Base-by-base conservation (phyloP, 1,140 invertebrate species). In the silkworm (Bombyx mori) region DNA sequence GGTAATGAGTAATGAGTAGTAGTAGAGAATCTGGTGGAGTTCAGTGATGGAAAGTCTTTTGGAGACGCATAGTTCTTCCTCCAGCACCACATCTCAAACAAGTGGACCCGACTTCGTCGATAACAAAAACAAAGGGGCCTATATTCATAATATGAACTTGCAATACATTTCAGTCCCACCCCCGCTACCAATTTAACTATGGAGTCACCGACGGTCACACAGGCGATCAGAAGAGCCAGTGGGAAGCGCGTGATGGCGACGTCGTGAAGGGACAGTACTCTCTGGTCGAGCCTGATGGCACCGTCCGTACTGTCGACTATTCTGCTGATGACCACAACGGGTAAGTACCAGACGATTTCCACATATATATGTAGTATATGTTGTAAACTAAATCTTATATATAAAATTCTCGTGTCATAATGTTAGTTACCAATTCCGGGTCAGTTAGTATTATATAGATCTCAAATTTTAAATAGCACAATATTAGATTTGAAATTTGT, bases 181-280 rank as follows among this genome's bases (percentile, higher is more conserved):
- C 92, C 59, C 90, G 90, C 62, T 94, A 94, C 79, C 90, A 90
- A 63, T 94, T 93, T 72, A 93, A 92, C 68, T 94, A 94, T 71
- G 91, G 91, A 9, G 92, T 94, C 8, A 89, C 92, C 65, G 93
- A 94, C 75, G 89, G 90, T 45, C 90, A 92, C 77, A 94, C 91
- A 35, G 92, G 93, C 62, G 92, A 93, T 69, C 89, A 92, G 50
- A 93, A 93, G 83, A 90, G 88, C 74, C 91, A 92, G 65, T 90
- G 90, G 82, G 91, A 92, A 68, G 79, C 86, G 1, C 82, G 91
- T 46, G 90, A 91, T 66, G 91, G 91, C 42, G 91, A 91, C 69
- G 86, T 90, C n/a, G 91, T 92, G 43, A 89, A 91, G 69, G 92
- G 91, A 22, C 88, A 88, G 73, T 87, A 89, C 78, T 82, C 85